Evolutionary conservation across 2,113 vertebrate genomes (phyloP), one percentile per base, ranked within the genome.

Genomic region (Scomber scombrus): DNA sequence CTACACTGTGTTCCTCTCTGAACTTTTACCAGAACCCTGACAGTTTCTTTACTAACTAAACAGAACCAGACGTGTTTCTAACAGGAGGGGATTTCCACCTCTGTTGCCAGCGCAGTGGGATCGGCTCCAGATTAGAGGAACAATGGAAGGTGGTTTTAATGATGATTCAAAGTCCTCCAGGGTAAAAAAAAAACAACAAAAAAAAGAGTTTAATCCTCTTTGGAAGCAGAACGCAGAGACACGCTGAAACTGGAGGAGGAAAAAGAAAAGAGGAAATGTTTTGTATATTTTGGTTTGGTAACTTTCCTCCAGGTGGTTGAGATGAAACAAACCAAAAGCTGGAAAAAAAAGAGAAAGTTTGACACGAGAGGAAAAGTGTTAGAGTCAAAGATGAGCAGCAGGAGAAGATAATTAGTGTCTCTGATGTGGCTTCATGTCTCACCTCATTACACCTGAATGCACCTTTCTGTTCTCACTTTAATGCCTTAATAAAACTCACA

Each of bases 391-490:
- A 4, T 7, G 26, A 15, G 18, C 1, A 26, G 8, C 61, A 64
- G 76, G 21, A 49, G 23, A 26, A 26, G 23, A 26, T n/a, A n/a
- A n/a, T 26, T 26, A 26, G 23, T 26, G n/a, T 43, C 0, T 71
- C n/a, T 18, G 29, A 81, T 66, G 64, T 56, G 71, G 50, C n/a
- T 64, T 75, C 29, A 11, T 63, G 29, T 56, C 29, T 10, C 12
- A 16, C 6, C 40, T 18, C 10, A 14, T 13, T 54, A 40, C 7
- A 8, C 9, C 19, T 19, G 15, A 34, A 34, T 11, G 10, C 14
- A 9, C 34, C 34, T 1, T 40, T 10, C 8, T 9, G 7, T 40
- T 40, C 23, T 26, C 23, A 26, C 2, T 3, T 26, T 26, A 26
- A 26, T 3, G 23, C 23, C 23, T 26, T 3, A 26, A 2, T 26